Base-by-base conservation (phyloP, 2,888 invertebrate genomes). In the Agelastica alni region DNA sequence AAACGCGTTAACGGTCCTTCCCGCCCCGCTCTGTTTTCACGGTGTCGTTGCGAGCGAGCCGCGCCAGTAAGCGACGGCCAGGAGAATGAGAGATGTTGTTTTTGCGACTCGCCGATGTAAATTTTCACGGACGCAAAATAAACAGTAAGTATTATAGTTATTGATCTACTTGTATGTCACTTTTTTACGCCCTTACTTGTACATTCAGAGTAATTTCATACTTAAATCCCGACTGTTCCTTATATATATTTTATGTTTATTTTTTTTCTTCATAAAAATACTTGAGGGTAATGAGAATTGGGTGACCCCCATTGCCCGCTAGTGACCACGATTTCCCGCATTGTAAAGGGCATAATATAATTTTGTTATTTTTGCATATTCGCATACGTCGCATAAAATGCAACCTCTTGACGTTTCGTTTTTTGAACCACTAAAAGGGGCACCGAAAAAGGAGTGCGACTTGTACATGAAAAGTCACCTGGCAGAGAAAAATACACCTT, bases 381-480 rank as follows among this genome's bases (percentile, higher is more conserved):
- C 36, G 14, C 36, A 36, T 36, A 36, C 14, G 36, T 36, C 36
- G 36, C 36, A 36, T 13, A 36, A 12, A 36, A 61, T 65, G 56
- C 32, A 63, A 45, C 58, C 60, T 2, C 51, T 62, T 28, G 62
- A 64, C 54, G 54, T 66, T 26, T 57, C 60, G 36, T 63, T 69
- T 49, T 67, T 54, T 61, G 64, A 64, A 1, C 68, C 67, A 4
- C 54, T 69, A 3, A 70, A 69, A 57, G 56, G 44, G 31, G 67
- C n/a, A n/a, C n/a, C n/a, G n/a, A n/a, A n/a, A n/a, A n/a, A n/a
- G n/a, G n/a, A n/a, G n/a, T n/a, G n/a, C 65, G 57, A 70, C 34
- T 61, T 66, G 48, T 66, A 67, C 48, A 43, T 71, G 31, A 72
- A 71, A 62, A 59, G 34, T 12, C 59, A 63, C 61, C 45, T 30